Percentiles rank a stretch among this genome's conserved stretches.
phyloP scores from a whole-genome alignment of 2,113 vertebrate species.

The Sardina pilchardus region DNA sequence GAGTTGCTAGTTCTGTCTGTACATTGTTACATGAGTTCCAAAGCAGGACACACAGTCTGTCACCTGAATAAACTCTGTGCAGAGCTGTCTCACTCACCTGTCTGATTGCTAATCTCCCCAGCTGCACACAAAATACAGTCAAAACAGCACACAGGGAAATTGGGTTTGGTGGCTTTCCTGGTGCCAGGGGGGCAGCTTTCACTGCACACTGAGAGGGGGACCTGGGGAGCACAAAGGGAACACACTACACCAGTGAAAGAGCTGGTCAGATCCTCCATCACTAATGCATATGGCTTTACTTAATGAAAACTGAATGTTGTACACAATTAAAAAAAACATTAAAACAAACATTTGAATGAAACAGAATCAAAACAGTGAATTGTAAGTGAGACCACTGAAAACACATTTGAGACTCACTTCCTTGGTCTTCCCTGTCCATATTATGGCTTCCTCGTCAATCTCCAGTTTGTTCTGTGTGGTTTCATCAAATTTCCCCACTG shows the following conservation, averaged over 20 bases:
- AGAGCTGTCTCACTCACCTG: constrained; percentile 45
- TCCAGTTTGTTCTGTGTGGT: constrained; percentile 58
- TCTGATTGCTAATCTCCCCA: constrained; percentile 63
- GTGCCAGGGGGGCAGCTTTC: constrained; percentile 59
- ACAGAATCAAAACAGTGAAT: constrained; percentile 14
- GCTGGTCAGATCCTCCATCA: neutral
- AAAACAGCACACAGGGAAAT: constrained; percentile 63
- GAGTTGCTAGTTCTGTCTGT: neutral
- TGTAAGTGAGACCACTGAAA: neutral
- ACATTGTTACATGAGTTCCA: neutral
- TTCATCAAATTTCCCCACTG: constrained; percentile 73
- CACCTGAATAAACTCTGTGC: neutral
- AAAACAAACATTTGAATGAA: neutral
- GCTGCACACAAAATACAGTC: constrained; percentile 61
- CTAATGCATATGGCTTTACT: neutral
- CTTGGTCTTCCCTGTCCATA: constrained; percentile 56
- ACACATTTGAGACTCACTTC: constrained; percentile 41
- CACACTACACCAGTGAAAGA: constrained; percentile 24
- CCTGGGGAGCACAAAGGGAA: constrained; percentile 43
- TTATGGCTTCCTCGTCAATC: constrained; percentile 60
- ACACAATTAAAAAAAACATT: neutral
- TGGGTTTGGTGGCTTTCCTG: constrained; percentile 55
- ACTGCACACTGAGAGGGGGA: constrained; percentile 61
- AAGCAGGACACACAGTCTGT: neutral
- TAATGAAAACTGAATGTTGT: neutral